Evolutionary conservation across 2,888 invertebrate genomes (phyloP).

Genomic region (Pediacus dermestoides): DNA sequence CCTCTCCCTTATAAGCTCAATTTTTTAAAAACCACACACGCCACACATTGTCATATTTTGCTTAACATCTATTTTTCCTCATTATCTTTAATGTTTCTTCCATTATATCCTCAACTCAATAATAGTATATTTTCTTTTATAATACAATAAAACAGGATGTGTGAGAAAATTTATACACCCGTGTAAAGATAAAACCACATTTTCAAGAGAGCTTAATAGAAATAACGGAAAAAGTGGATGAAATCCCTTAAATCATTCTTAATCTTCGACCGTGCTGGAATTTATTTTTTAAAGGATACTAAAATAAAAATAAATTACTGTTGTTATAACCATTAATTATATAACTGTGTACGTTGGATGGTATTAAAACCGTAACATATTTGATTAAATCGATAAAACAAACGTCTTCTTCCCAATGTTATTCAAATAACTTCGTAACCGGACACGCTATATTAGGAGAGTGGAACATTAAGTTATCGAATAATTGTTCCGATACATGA

Average conservation of each 20-base stretch:
- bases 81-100: slow-evolving; percentile 6
- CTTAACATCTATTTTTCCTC: not conserved
- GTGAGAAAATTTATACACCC: slow-evolving; percentile 2
- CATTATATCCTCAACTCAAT: slow-evolving; percentile 4
- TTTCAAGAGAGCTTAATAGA: not conserved
- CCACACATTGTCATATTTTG: slow-evolving; percentile 2
- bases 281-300: not conserved
- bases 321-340: too few relatives aligned
- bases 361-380: too few relatives aligned
- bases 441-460: too few relatives aligned
- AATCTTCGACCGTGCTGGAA: too few relatives aligned
- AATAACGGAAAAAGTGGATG: not conserved
- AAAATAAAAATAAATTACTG: not conserved
- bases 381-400: too few relatives aligned
- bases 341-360: too few relatives aligned
- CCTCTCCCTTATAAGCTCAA: too few relatives aligned
- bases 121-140: slow-evolving; percentile 5
- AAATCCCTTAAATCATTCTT: too few relatives aligned
- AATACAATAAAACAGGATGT: slow-evolving; percentile 4
- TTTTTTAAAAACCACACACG: not conserved
- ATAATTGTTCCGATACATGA: slow-evolving; percentile 7
- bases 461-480: too few relatives aligned
- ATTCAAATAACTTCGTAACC: too few relatives aligned
- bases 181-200: not conserved
- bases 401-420: too few relatives aligned